Base-by-base conservation (phyloP, 1,140 invertebrate genomes). In the Tetranychus urticae region DNA sequence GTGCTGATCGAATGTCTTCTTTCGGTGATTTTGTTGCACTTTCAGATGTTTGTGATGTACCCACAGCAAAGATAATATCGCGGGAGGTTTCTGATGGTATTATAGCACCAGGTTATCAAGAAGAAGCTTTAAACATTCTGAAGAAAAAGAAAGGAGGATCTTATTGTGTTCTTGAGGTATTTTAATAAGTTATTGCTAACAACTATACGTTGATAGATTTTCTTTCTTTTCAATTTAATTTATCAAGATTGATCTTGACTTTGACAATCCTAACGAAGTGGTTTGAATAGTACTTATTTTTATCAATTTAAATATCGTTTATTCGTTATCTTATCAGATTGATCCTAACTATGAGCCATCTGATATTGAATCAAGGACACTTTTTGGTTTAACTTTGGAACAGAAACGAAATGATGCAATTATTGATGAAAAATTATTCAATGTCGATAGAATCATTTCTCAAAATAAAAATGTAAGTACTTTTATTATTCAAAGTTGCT, bases 1-100 rank as follows among this genome's bases (percentile, higher is more conserved):
- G 93, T 45, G 92, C 93, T 23, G 94, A 98, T 73, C 79, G 94
- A 59, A 97, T 98, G 94, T 96, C 90, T 5, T 97, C 92, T 12
- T 98, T 97, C 74, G 93, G 94, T 0, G 94, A 98, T 74, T 97
- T 98, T 72, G 80, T 97, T 47, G 89, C 91, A 12, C 70, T 98
- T 0, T 97, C 91, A 0, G 90, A 96, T 69, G 68, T 74, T 2
- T 98, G 93, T 72, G 94, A 98, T 74, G 79, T 77, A 36, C 65
- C 81, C 13, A 97, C 92, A 0, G 92, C 78, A 55, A 80, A 72
- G 68, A 81, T 84, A 8, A 82, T 84, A 58, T 80, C 78, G 14
- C 71, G 81, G 69, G 81, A 83, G 72, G 81, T 98, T 0, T 97
- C 92, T 2, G 94, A 98, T 76, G 94, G 94, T 46, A 84, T 98